These are phyloP conservation scores for Pipistrellus pygmaeus DNA, from an alignment of 2,797 vertebrate species.

Conservation along the genomic window DNA sequence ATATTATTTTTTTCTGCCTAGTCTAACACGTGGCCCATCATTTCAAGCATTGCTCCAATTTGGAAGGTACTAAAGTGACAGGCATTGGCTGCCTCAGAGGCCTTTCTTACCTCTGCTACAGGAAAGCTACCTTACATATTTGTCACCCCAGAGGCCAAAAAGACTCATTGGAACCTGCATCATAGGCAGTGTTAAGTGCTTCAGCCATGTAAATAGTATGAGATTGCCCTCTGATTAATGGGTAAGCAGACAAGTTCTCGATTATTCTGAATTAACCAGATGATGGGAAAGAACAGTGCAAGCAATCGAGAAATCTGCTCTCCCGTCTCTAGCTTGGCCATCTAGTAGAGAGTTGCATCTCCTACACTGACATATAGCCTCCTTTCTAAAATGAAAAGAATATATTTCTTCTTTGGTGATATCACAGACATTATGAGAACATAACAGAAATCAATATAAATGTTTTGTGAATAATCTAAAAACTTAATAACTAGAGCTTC, in stretches of 20 bases:
- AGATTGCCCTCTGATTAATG: neutral
- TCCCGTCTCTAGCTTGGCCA: neutral
- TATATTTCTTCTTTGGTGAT: neutral
- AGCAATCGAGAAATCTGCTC: neutral
- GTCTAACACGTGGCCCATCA: neutral
- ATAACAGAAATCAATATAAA: neutral
- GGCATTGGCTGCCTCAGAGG: neutral
- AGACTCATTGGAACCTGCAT: neutral
- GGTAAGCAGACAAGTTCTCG: neutral
- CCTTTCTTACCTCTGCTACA: neutral
- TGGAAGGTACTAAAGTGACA: neutral
- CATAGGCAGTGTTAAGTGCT: neutral
- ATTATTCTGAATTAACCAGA: neutral
- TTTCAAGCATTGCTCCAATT: constrained; percentile 10
- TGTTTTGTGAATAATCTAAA: neutral
- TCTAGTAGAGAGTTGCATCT: neutral
- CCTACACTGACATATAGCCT: neutral
- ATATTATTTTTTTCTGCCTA: constrained; percentile 43
- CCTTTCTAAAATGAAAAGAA: neutral
- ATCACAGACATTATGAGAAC: neutral
- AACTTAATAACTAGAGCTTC: neutral
- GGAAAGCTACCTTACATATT: neutral
- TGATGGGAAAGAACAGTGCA: neutral
- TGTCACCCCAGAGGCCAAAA: neutral
- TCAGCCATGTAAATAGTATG: neutral